These are phyloP conservation scores for Macropis europaea DNA, from an alignment of 2,888 invertebrate genomes.

Conservation along the genomic window DNA sequence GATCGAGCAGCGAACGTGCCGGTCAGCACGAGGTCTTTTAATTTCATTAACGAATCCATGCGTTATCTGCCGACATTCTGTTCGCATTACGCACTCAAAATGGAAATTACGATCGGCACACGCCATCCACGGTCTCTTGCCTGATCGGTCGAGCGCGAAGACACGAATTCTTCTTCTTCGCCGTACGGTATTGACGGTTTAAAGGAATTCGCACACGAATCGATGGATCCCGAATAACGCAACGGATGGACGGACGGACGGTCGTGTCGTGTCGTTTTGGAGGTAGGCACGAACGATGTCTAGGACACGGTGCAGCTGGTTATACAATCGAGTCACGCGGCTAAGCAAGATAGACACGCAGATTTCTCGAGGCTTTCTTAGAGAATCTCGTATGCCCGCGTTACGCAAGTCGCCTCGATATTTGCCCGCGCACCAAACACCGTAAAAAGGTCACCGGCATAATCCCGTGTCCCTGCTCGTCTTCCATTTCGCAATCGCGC, in stretches of 20 bases:
- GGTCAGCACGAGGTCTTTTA: constrained; percentile 16
- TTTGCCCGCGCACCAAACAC: background rate
- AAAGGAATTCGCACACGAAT: too few relatives aligned
- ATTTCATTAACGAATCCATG: constrained; percentile 33
- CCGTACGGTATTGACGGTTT: too few relatives aligned
- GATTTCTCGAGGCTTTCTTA: constrained; percentile 9
- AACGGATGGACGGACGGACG: too few relatives aligned
- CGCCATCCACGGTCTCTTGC: background rate
- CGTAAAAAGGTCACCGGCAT: background rate
- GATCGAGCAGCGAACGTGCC: constrained; percentile 9
- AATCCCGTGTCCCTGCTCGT: background rate
- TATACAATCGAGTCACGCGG: constrained; percentile 28
- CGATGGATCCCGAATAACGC: too few relatives aligned
- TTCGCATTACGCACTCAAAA: constrained; percentile 5
- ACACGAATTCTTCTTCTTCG: too few relatives aligned
- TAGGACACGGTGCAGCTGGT: constrained; percentile 6
- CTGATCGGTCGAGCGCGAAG: too few relatives aligned
- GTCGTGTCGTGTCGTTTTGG: too few relatives aligned
- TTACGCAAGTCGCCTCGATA: constrained; percentile 19
- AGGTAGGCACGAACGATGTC: constrained; percentile 27
- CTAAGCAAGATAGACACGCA: constrained; percentile 7
- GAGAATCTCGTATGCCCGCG: background rate
- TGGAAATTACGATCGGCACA: background rate
- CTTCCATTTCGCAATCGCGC: background rate
- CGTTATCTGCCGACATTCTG: constrained; percentile 2